Conservation (phyloP, 2,888 invertebrate species). For the Nesidiocoris tenuis region DNA sequence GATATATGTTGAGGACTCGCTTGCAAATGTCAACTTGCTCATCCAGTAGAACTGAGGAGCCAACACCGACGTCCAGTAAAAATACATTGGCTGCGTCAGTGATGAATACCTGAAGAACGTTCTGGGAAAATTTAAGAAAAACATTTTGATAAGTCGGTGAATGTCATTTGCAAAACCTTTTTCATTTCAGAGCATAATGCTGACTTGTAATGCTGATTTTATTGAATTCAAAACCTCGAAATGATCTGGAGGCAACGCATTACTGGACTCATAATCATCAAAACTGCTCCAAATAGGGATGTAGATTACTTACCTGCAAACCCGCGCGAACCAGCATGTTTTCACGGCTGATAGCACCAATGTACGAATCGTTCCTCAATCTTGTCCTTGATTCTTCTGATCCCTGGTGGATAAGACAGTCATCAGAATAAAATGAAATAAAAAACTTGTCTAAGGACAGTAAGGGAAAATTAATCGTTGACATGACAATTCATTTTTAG, state of each 20-base stretch:
- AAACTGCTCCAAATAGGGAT: too few species aligned
- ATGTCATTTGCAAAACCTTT: conserved; percentile 3
- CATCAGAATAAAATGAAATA: too few species aligned
- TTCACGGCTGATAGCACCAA: conserved; percentile 78
- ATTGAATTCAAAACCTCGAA: too few species aligned
- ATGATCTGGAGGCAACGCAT: too few species aligned
- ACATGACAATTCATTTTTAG: too few species aligned
- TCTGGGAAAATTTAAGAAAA: conserved; percentile 47
- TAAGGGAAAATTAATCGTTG: too few species aligned
- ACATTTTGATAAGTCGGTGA: neutral
- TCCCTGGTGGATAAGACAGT: too few species aligned
- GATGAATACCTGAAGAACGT: conserved; percentile 76
- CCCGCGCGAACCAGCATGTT: conserved; percentile 79
- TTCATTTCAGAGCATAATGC: neutral
- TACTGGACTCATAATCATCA: too few species aligned
- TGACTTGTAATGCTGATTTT: neutral
- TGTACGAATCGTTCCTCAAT: conserved; percentile 79
- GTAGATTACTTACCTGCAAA: conserved; percentile 65
- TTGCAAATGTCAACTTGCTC: conserved; percentile 96
- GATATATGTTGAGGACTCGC: conserved; percentile 90
- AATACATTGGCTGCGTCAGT: conserved; percentile 95
- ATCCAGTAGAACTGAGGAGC: conserved; percentile 68
- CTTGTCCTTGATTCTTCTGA: conserved; percentile 53
- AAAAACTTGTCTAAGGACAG: too few species aligned
- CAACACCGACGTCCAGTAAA: conserved; percentile 63